phyloP scores from a whole-genome alignment of 2,113 vertebrate species.

The Seriola quinqueradiata region DNA sequence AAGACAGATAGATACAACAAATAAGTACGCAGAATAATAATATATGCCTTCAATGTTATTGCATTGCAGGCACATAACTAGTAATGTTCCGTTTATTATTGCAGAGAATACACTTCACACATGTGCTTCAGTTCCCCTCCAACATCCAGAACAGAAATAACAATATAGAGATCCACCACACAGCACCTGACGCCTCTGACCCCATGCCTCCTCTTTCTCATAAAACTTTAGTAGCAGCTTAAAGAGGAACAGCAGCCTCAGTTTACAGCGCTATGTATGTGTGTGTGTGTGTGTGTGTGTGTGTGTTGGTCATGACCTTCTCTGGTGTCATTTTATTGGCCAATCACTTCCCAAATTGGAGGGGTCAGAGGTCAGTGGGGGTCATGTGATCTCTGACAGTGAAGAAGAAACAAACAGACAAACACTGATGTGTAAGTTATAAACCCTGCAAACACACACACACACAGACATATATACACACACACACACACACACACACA shows the following conservation, averaged over 20 bases:
- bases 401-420: not conserved
- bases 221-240: conserved; percentile 13
- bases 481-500: too few relatives aligned
- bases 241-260: not conserved
- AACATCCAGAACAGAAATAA: conserved; percentile 11
- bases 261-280: not conserved
- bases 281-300: too few relatives aligned
- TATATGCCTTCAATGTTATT: too few relatives aligned
- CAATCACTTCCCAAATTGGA: not conserved
- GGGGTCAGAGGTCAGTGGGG: conserved; percentile 13
- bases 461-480: too few relatives aligned
- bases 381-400: not conserved
- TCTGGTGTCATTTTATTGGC: conserved; percentile 23
- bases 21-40: too few relatives aligned
- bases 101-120: too few relatives aligned
- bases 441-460: too few relatives aligned
- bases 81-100: too few relatives aligned
- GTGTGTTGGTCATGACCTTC: conserved; percentile 15
- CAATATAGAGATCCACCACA: not conserved
- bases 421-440: not conserved
- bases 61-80: too few relatives aligned
- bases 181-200: not conserved
- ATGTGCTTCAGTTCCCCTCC: too few relatives aligned
- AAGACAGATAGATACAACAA: too few relatives aligned
- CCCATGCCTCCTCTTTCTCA: not conserved